Evolutionary conservation across 64 coral and sea anemone species (phyloP), one percentile per base, ranked within the genome.

Genomic region (Pachyseris speciosa): DNA sequence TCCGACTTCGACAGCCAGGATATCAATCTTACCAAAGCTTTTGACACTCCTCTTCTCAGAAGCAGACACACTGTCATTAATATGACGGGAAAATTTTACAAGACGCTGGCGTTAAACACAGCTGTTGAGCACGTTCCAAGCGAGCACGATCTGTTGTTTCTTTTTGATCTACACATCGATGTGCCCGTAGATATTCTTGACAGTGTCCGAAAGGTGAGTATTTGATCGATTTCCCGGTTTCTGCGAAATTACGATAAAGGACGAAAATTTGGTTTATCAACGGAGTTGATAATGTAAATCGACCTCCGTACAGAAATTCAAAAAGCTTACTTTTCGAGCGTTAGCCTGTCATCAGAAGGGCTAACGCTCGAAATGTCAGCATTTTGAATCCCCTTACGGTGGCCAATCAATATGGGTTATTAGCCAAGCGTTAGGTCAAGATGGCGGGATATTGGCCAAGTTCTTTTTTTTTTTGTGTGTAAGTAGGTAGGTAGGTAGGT

Each of bases 1-100:
- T 42, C 72, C 24, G 85, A 87, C 22, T 57, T 89, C 66, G 87
- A 89, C 48, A 92, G 90, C 40, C 26, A 64, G 19, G 90, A 92
- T 31, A 84, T 80, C 7, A 53, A 92, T 12, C 22, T 92, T 25
- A 53, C 57, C 30, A 57, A 85, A 36, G 61, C 64, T 40, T 45
- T 92, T 41, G 44, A 85, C 27, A 92, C n/a, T 19, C 28, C 80
- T 75, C 59, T 84, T 24, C 55, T 92, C 13, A 65, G 40, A 41
- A 55, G 64, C 27, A 92, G 71, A 27, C 84, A 84, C 28, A 85
- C 66, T 26, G 13, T 92, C 43, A 52, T 92, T 32, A 75, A 85
- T 13, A 74, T 57, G 69, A 53, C 68, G 19, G 90, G 90, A 9
- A 63, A 68, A 38, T 85, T 74, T 65, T 84, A 92, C 15, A 84